A percentile compares a stretch with the other conserved stretches of the same genome.
Evolutionary conservation across 1,140 invertebrate species (phyloP).

Genomic region (Ceratitis capitata): DNA sequence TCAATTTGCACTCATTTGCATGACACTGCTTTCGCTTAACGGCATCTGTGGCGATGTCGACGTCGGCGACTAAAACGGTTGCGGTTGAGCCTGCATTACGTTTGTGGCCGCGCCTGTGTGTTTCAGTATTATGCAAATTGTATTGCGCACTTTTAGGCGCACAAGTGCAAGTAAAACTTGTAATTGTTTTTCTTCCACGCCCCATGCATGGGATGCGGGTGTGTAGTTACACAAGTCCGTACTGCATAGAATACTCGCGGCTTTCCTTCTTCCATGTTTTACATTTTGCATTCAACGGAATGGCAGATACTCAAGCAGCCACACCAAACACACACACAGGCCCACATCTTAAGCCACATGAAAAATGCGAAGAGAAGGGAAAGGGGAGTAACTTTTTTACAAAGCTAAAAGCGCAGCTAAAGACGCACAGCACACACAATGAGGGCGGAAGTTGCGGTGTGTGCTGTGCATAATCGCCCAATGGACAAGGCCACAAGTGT

Average conservation of each 20-base stretch:
- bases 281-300: background rate
- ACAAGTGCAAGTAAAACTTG: slow-evolving; percentile 37
- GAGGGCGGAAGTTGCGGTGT: slow-evolving; percentile 5
- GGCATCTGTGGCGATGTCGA: background rate
- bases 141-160: slow-evolving; percentile 56
- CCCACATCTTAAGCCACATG: background rate
- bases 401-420: background rate
- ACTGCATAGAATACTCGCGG: too few species aligned
- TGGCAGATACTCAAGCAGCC: background rate
- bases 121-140: slow-evolving; percentile 58
- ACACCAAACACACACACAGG: background rate
- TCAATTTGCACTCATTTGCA: slow-evolving; percentile 54
- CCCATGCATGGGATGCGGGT: background rate
- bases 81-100: background rate
- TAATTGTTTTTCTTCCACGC: background rate
- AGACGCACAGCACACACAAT: background rate
- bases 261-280: background rate
- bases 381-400: background rate
- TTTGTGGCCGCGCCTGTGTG: background rate
- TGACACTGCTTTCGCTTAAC: slow-evolving; percentile 31
- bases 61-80: background rate
- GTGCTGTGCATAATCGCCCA: background rate
- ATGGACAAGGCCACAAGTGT: slow-evolving; percentile 30
- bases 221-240: background rate
- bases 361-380: background rate